These are phyloP conservation scores for Apodemia duryi DNA, from an alignment of 2,888 invertebrate genomes.

Conservation along the genomic window DNA sequence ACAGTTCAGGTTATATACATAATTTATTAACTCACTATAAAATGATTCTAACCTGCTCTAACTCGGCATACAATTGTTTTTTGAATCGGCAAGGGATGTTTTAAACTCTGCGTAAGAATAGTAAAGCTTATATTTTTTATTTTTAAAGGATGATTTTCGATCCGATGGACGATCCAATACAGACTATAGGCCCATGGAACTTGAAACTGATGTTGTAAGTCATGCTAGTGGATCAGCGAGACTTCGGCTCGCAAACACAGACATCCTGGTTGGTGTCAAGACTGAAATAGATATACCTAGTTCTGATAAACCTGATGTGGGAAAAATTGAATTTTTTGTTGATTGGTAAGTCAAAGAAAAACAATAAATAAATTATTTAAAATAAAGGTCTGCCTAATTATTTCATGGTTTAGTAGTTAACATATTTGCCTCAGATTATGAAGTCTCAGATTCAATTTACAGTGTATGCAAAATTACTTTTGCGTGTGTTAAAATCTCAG, in stretches of 20 bases:
- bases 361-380: neutral
- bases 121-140: conserved; percentile 31
- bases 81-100: too few species aligned
- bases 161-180: conserved; percentile 89
- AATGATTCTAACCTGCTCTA: too few species aligned
- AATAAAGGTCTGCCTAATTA: neutral
- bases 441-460: too few species aligned
- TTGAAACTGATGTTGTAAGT: conserved; percentile 91
- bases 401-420: neutral
- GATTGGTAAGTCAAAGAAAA: conserved; percentile 85
- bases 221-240: conserved; percentile 93
- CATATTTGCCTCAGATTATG: too few species aligned
- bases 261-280: conserved; percentile 95
- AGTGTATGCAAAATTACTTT: too few species aligned
- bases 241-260: conserved; percentile 92
- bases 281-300: conserved; percentile 91
- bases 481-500: too few species aligned
- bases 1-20: too few species aligned
- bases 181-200: conserved; percentile 91
- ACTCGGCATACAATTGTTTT: too few species aligned
- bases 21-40: too few species aligned
- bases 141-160: conserved; percentile 88
- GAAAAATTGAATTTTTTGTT: conserved; percentile 96
- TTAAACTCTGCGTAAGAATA: neutral
- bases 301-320: conserved; percentile 85